Base-by-base conservation (phyloP, 2,113 vertebrate species). In the Gavia stellata region DNA sequence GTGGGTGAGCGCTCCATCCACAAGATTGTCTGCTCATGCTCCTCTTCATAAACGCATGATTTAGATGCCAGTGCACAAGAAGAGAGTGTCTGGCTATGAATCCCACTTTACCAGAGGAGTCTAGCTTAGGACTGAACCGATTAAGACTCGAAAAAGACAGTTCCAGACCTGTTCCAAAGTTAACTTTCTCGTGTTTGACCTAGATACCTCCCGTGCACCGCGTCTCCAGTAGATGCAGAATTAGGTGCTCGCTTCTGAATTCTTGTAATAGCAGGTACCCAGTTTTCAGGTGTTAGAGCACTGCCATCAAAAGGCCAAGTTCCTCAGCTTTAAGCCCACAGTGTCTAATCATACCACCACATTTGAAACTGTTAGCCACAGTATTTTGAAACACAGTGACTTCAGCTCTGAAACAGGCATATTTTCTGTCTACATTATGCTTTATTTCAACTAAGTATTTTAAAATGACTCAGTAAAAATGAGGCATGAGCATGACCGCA, bases 401-500 rank as follows among this genome's bases (percentile, higher is more conserved):
- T 94, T 96, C 84, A 92, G 84, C 91, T 92, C 89, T 89, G 73
- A 85, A 86, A 82, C 44, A 75, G 50, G 84, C 86, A 31, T 62
- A 53, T 81, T 96, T 96, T 89, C 86, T 95, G 89, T 91, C 96
- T 95, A 59, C 84, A 70, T 95, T 81, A 95, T 68, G 74, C 63
- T 95, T 95, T 95, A 94, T 91, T 96, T 91, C 87, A 90, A 68
- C 78, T 95, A 58, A 95, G 91, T 75, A 86, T 95, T 97, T 25
- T 42, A 55, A 97, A 96, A 95, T 94, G 91, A 97, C 94, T 97
- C 93, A 92, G 95, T 94, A 97, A 96, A 96, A 97, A 94, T 34
- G 78, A 95, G 89, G 58, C 92, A 95, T 95, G 83, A 94, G 87
- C 94, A 92, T 90, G 89, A 97, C 97, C 92, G 79, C 95, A 96